Evolutionary conservation across 2,113 vertebrate species (phyloP).

Genomic region (Tringa solitaria): DNA sequence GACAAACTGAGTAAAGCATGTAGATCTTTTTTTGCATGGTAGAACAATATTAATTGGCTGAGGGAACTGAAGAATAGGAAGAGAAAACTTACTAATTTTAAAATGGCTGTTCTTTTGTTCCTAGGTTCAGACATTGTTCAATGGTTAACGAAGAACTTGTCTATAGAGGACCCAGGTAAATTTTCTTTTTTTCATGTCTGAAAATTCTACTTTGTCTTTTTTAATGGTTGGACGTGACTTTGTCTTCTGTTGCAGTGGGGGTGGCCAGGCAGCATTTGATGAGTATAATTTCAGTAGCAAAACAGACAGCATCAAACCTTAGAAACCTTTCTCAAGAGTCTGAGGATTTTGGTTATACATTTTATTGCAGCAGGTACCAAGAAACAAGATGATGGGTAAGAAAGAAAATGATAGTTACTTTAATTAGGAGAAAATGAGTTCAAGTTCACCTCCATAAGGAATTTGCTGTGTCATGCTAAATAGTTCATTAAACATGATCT

Average conservation of each 20-base stretch:
- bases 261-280: background rate
- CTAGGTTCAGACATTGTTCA: conserved; percentile 97
- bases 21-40: background rate
- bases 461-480: background rate
- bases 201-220: background rate
- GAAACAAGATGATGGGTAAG: background rate
- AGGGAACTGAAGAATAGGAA: background rate
- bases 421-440: background rate
- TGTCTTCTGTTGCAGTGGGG: background rate
- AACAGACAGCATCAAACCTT: background rate
- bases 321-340: background rate
- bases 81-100: background rate
- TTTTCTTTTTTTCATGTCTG: background rate
- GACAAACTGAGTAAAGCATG: background rate
- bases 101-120: conserved; percentile 62
- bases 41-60: background rate
- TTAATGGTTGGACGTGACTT: background rate
- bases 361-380: background rate
- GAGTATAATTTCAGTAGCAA: background rate
- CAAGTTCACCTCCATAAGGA: background rate
- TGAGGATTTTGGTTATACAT: background rate
- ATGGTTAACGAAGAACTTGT: conserved; percentile 96
- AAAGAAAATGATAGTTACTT: background rate
- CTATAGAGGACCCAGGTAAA: conserved; percentile 96
- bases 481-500: background rate